A percentile compares a stretch with the other conserved stretches of the same genome.
Conservation (phyloP, 2,113 vertebrate species). For the Natator depressus region DNA sequence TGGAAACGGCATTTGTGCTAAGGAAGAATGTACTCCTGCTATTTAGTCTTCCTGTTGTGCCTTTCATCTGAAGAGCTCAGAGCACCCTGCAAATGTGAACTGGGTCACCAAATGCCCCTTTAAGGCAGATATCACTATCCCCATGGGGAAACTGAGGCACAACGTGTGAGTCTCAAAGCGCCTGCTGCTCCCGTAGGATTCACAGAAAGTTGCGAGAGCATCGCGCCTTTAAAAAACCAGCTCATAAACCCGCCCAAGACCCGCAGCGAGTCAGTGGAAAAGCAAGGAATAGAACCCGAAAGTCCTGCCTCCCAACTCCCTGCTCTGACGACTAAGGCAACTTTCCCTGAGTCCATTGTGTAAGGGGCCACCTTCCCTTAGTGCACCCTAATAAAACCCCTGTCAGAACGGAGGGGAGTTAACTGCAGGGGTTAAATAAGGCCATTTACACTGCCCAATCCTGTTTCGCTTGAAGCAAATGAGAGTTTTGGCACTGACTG, state of each 20-base stretch:
- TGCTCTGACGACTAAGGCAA: not conserved
- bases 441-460: not conserved
- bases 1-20: not conserved
- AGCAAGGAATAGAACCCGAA: not conserved
- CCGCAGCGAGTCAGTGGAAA: not conserved
- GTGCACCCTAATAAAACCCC: not conserved
- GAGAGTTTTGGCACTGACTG: not conserved
- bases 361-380: not conserved
- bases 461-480: not conserved
- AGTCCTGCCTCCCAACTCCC: not conserved
- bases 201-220: not conserved
- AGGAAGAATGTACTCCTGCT: not conserved
- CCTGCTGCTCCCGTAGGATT: not conserved
- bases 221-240: not conserved
- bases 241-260: not conserved
- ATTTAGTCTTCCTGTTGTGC: not conserved
- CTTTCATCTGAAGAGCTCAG: not conserved
- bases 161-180: not conserved
- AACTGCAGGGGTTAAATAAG: not conserved
- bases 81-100: not conserved
- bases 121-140: not conserved
- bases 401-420: not conserved
- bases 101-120: not conserved
- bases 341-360: not conserved
- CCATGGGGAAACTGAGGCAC: not conserved